Base-by-base conservation (phyloP, 2,888 invertebrate species). In the Anaspis maculata region DNA sequence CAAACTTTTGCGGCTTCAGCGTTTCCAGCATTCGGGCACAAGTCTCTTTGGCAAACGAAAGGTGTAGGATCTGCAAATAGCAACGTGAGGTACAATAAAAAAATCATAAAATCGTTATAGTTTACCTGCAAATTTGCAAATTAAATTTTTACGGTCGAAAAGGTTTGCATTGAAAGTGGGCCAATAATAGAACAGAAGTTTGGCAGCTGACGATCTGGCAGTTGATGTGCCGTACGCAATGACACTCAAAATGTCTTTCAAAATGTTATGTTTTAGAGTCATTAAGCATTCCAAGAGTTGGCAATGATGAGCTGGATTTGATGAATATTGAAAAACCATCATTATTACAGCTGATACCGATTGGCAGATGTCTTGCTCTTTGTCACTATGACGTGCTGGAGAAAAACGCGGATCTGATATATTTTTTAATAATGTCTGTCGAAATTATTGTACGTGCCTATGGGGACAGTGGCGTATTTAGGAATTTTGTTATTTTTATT, bases 101-200 rank as follows among this genome's bases (percentile, higher is more conserved):
- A n/a, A n/a, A n/a, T n/a, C n/a, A n/a, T 4, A 15, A 32, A 28
- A 15, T 9, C n/a, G n/a, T n/a, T n/a, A n/a, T 16, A 15, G 7
- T 70, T 71, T 59, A 88, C 90, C 87, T 44, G 87, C 82, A 55
- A 90, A 81, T 70, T 89, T 89, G 55, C 88, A 84, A 34, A 90
- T 79, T 34, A 90, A 73, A 2, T 86, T 85, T 56, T 87, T 85
- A 32, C 91, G 74, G 61, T 96, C 96, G 53, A 91, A 87, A 3
- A 92, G 76, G 57, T 88, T 87, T 13, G 94, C 87, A 66, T 96
- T 94, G 56, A 97, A 86, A 3, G 95, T 88, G 3, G 98, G 98
- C 96, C 97, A 98, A 66, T 98, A 98, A 70, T 96, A 94, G 69
- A 98, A 97, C 28, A 98, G 75, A 22, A 98, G 73, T 68, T 96